Evolutionary conservation across 2,113 vertebrate species (phyloP), one percentile per base, ranked within the genome.

Genomic region (Salminus brasiliensis): DNA sequence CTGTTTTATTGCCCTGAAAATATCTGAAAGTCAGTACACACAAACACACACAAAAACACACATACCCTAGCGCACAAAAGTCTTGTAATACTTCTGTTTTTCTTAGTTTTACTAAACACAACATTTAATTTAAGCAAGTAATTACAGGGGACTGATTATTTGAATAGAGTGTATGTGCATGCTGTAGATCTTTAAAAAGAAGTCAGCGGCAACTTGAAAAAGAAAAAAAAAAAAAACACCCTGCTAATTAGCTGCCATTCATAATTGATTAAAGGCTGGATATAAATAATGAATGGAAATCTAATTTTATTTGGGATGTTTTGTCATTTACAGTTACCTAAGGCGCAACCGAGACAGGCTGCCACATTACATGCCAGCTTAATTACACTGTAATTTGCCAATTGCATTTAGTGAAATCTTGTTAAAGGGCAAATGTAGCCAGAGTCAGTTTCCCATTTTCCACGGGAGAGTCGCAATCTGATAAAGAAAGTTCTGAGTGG

Each of bases 171-270:
- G 21, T 18, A 25, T 23, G 11, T 3, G 8, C 16, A 13, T 13
- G 27, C 32, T 34, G n/a, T 8, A 49, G 11, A 49, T 2, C 47
- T 18, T 49, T 21, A 18, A 18, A 15, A 49, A 5, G 47, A 49
- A 49, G 47, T 49, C 47, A 2, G 5, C 3, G 15, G 47, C 45
- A 53, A 34, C 10, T 12, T 53, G 45, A 32, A 5, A 21, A 18
- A 9, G 0, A 81, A 49, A 21, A 21, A 39, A 13, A 69, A 85
- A 83, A 86, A 86, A 75, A 83, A 72, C 74, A 69, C 78, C 66
- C 21, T 75, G 70, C 89, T 89, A 92, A 92, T 91, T 91, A 90
- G 84, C 87, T 89, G 88, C 83, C 87, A 87, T 91, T 91, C 86
- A 89, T 91, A 89, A 91, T 87, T 92, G 84, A 92, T 92, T 85